A percentile compares a stretch with the other conserved stretches of the same genome.
These are phyloP conservation scores for Leguminivora glycinivorella DNA, from an alignment of 1,140 invertebrate genomes.

Conservation along the genomic window DNA sequence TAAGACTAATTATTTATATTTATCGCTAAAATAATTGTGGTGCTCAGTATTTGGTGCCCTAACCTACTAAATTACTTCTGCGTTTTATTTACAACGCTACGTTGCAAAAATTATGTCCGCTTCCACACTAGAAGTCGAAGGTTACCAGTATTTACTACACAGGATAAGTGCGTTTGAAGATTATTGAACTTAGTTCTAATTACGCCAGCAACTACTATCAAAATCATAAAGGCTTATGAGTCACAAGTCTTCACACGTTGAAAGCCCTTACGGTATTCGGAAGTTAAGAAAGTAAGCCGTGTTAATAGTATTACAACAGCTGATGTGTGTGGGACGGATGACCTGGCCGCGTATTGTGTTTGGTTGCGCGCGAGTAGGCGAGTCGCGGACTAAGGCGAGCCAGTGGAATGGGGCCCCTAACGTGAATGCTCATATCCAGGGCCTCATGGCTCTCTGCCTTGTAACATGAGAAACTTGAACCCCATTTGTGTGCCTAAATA, in stretches of 20 bases:
- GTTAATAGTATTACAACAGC: conserved; percentile 26
- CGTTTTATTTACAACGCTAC: too few species aligned
- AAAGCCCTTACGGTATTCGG: neutral
- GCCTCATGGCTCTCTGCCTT: too few species aligned
- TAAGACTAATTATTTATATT: too few species aligned
- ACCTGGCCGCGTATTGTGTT: conserved; percentile 12
- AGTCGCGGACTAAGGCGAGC: too few species aligned
- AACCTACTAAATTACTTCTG: too few species aligned
- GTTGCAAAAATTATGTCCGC: neutral
- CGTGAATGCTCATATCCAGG: too few species aligned
- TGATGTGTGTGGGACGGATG: conserved; percentile 20
- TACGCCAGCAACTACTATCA: neutral
- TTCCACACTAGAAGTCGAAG: neutral
- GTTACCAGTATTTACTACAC: neutral
- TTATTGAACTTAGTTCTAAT: conserved; percentile 10
- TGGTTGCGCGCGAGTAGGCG: neutral
- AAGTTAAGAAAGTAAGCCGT: conserved; percentile 19
- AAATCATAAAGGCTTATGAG: neutral
- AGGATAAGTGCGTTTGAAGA: neutral
- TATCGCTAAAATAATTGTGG: too few species aligned
- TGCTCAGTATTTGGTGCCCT: too few species aligned
- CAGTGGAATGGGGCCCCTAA: too few species aligned
- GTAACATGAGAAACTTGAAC: too few species aligned
- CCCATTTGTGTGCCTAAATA: too few species aligned
- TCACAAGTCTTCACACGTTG: neutral